Conservation (phyloP, 2,888 invertebrate species). For the Hyppa rectilinea region DNA sequence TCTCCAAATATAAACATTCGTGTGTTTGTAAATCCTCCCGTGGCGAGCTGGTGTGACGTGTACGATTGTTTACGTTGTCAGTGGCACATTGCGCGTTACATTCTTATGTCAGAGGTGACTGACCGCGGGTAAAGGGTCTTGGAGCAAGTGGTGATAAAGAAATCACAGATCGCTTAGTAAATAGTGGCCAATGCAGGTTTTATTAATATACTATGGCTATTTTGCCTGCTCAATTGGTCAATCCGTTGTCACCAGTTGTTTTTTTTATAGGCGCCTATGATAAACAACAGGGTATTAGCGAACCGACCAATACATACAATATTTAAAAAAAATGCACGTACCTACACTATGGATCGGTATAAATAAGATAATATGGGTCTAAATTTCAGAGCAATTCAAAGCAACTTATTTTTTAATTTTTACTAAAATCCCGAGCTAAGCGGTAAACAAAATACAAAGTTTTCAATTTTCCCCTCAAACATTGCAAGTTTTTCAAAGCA, state of each 20-base stretch:
- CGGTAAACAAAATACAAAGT: slow-evolving; percentile 1
- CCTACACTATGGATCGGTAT: neutral
- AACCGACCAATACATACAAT: neutral
- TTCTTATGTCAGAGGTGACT: slow-evolving; percentile 8
- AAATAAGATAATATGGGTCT: neutral
- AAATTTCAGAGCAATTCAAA: neutral
- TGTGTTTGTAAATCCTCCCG: slow-evolving; percentile 51
- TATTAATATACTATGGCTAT: neutral
- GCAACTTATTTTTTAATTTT: slow-evolving; percentile 2
- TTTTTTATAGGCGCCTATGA: neutral
- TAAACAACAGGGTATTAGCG: neutral
- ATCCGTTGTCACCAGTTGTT: neutral
- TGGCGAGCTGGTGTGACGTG: slow-evolving; percentile 9
- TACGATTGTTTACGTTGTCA: slow-evolving; percentile 34
- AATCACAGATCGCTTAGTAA: neutral
- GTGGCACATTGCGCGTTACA: slow-evolving; percentile 32
- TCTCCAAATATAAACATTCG: slow-evolving; percentile 62
- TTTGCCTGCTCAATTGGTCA: neutral
- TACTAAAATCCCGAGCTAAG: neutral
- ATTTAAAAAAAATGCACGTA: neutral
- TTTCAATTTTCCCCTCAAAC: slow-evolving; percentile 22
- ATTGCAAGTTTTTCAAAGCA: slow-evolving; percentile 17
- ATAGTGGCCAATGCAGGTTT: neutral
- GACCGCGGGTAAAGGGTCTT: slow-evolving; percentile 9
- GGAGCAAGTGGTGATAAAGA: neutral